phyloP scores from a whole-genome alignment of 1,140 invertebrate genomes.

The Diploscapter pachys region DNA sequence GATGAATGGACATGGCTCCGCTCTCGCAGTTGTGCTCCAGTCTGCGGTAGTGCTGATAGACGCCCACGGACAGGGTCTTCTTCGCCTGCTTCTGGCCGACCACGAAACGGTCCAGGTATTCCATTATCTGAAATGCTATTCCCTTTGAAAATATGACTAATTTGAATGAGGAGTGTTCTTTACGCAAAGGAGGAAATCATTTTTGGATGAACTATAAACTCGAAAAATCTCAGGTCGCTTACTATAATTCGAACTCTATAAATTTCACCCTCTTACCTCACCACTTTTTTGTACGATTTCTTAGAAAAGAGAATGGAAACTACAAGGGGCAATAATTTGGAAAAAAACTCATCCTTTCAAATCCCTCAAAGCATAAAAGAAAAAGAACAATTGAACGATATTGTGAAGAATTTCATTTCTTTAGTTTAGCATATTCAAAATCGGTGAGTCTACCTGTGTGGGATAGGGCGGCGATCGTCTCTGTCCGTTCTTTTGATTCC shows the following conservation, averaged over 20 bases:
- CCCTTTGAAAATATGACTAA: slow-evolving; percentile 11
- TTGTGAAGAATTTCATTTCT: too few relatives aligned
- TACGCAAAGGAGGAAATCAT: neutral
- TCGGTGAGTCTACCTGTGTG: slow-evolving; percentile 10
- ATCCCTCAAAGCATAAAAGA: too few relatives aligned
- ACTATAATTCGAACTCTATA: neutral
- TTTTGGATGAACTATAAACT: slow-evolving; percentile 3
- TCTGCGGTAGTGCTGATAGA: slow-evolving; percentile 98
- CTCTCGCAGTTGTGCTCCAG: slow-evolving; percentile 87
- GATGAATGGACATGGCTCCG: slow-evolving; percentile 39
- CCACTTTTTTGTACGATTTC: neutral
- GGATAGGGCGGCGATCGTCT: slow-evolving; percentile 38
- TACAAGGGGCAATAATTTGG: too few relatives aligned
- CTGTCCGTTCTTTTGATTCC: slow-evolving; percentile 28
- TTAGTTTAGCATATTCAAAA: too few relatives aligned
- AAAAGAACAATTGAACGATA: too few relatives aligned
- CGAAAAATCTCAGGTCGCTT: neutral
- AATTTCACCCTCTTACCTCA: neutral
- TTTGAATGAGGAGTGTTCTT: neutral
- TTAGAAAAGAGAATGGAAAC: neutral
- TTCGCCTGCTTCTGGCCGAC: slow-evolving; percentile 98
- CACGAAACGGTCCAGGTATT: slow-evolving; percentile 90
- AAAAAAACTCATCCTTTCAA: too few relatives aligned
- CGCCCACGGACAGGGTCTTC: slow-evolving; percentile 94
- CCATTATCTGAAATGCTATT: slow-evolving; percentile 72